Evolutionary conservation across 1,140 invertebrate species (phyloP).

Genomic region (Heliconius nattereri): DNA sequence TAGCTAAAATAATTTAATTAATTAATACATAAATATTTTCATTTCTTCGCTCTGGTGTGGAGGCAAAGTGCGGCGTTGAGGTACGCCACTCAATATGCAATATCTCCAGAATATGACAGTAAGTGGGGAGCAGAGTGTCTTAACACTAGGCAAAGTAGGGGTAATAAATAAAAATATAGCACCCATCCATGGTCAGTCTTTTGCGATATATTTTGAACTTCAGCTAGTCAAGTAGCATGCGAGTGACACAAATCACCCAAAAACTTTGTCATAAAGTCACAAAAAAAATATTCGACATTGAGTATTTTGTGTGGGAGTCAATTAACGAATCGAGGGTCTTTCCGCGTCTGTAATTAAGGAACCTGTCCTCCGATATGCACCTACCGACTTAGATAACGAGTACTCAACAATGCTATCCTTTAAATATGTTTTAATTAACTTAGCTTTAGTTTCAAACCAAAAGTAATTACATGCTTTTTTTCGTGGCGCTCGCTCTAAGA

Average conservation of each 20-base stretch:
- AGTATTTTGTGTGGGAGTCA: slow-evolving; percentile 32
- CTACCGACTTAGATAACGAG: slow-evolving; percentile 19
- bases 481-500: slow-evolving; percentile 1
- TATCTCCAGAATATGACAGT: fast-evolving
- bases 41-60: too few species aligned
- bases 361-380: neutral
- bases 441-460: neutral
- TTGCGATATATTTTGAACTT: too few species aligned
- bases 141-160: too few species aligned
- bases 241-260: slow-evolving; percentile 8
- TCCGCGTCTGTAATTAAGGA: slow-evolving; percentile 32
- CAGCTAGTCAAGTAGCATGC: too few species aligned
- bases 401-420: slow-evolving; percentile 12
- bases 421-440: slow-evolving; percentile 10
- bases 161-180: too few species aligned
- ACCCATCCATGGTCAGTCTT: too few species aligned
- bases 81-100: too few species aligned
- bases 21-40: too few species aligned
- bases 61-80: too few species aligned
- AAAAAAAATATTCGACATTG: slow-evolving; percentile 29
- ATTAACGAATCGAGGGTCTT: slow-evolving; percentile 30
- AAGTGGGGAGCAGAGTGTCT: too few species aligned
- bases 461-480: neutral
- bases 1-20: too few species aligned
- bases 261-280: slow-evolving; percentile 6